Evolutionary conservation across 1,140 invertebrate species (phyloP).

Genomic region (Lepidurus arcticus): DNA sequence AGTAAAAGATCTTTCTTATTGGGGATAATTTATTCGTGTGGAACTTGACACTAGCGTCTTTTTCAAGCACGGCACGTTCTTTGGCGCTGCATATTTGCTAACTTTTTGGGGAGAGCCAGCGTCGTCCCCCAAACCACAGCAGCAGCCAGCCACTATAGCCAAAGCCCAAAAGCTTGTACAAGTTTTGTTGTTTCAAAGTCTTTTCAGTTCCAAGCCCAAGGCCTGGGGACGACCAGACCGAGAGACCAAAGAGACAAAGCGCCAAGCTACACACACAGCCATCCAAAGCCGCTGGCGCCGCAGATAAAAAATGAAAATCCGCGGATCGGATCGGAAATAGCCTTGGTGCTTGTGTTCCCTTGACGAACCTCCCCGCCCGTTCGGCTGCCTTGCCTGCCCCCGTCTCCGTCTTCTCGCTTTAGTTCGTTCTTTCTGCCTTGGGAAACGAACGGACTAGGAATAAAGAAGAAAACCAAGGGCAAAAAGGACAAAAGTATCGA

Average conservation of each 20-base stretch:
- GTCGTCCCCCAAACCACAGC: neutral
- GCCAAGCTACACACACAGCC: slow-evolving; percentile 20
- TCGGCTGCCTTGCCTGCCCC: slow-evolving; percentile 16
- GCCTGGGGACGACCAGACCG: slow-evolving; percentile 19
- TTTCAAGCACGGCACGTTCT: slow-evolving; percentile 21
- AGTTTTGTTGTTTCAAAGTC: slow-evolving; percentile 22
- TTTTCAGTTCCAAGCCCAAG: slow-evolving; percentile 21
- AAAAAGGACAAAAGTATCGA: slow-evolving; percentile 22
- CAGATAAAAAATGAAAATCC: slow-evolving; percentile 16
- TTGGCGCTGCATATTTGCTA: slow-evolving; percentile 21
- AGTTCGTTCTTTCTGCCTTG: slow-evolving; percentile 18
- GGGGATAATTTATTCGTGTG: slow-evolving; percentile 22
- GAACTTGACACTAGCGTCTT: slow-evolving; percentile 21
- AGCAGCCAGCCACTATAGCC: slow-evolving; percentile 20
- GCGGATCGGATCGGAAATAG: slow-evolving; percentile 17
- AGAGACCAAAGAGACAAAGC: slow-evolving; percentile 21
- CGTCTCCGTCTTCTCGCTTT: slow-evolving; percentile 15
- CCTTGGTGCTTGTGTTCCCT: slow-evolving; percentile 17
- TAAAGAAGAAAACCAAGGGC: slow-evolving; percentile 21
- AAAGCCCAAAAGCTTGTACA: slow-evolving; percentile 18
- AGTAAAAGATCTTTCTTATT: slow-evolving; percentile 11
- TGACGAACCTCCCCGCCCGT: slow-evolving; percentile 14
- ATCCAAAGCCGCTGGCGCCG: slow-evolving; percentile 16
- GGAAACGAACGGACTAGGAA: slow-evolving; percentile 18
- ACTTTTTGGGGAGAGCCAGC: slow-evolving; percentile 20